Evolutionary conservation across 1,140 invertebrate species (phyloP), one percentile per base, ranked within the genome.

Genomic region (Sitophilus oryzae): DNA sequence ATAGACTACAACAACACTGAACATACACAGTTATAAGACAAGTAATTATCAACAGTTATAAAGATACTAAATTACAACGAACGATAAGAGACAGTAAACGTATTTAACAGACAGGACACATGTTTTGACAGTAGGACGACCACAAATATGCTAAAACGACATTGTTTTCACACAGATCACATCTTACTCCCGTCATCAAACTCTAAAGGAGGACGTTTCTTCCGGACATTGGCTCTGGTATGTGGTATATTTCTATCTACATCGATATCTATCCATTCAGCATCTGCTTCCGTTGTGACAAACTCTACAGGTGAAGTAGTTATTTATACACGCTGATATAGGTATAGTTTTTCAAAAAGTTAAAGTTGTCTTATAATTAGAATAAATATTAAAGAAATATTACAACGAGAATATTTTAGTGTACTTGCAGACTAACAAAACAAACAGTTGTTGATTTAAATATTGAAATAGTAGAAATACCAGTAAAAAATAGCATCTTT

Each of bases 181-280:
- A 25, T 46, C 54, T 56, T 56, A 56, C 54, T 56, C 50, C 50
- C 50, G 46, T 16, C 54, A 42, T 38, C 19, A 10, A 30, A 9
- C 35, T 50, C 48, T 21, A 50, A 15, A 20, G 47, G 54, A 4
- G 47, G 47, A 34, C 48, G 47, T 56, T 51, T 56, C 34, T 43
- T 40, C 10, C 48, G 38, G 1, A 56, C 16, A 14, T 35, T 30
- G 20, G 54, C 54, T 19, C 76, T 76, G 54, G 70, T 72, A 66
- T 75, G 75, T 48, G 68, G 72, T 45, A 46, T 40, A 37, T 35
- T 21, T 34, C 56, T 57, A 54, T 61, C 56, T 16, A 65, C 50
- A 30, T 61, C 37, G 38, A 62, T 49, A 59, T 66, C 70, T 56
- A 68, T 66, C 73, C 74, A 76, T 60, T 72, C 71, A 44, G 69